Conservation (phyloP, 2,113 vertebrate genomes). For the Nematolebias whitei region DNA sequence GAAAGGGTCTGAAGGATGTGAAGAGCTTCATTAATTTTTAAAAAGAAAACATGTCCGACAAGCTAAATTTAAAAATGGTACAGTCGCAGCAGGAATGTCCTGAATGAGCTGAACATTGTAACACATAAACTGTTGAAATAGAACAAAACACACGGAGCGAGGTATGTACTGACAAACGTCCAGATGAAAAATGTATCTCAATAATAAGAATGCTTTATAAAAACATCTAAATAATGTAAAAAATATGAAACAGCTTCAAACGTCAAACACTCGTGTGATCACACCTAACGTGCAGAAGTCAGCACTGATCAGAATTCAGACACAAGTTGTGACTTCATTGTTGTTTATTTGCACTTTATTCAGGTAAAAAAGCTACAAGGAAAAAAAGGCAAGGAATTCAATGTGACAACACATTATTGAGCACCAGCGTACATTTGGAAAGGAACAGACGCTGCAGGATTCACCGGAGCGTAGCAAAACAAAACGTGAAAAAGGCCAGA, state of each 20-base stretch:
- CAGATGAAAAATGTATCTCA: too few species aligned
- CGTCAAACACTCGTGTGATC: neutral
- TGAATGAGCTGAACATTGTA: too few species aligned
- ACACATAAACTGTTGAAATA: too few species aligned
- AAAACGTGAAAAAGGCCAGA: constrained; percentile 22
- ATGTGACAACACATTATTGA: constrained; percentile 64
- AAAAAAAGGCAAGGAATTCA: constrained; percentile 31
- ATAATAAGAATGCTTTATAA: too few species aligned
- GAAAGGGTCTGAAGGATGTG: too few species aligned
- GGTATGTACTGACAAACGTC: too few species aligned
- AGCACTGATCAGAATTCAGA: constrained; percentile 1
- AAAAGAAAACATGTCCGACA: too few species aligned
- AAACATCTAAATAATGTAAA: too few species aligned
- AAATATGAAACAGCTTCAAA: neutral
- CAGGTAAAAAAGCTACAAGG: constrained; percentile 72
- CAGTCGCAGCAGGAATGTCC: too few species aligned
- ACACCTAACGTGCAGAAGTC: neutral
- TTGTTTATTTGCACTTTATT: constrained; percentile 78
- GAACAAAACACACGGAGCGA: too few species aligned
- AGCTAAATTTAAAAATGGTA: too few species aligned
- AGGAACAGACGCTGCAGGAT: constrained; percentile 9
- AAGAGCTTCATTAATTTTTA: too few species aligned
- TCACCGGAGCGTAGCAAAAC: constrained; percentile 14
- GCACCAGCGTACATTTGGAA: constrained; percentile 65
- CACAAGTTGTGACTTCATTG: constrained; percentile 45